A percentile compares a stretch with the other conserved stretches of the same genome.
Conservation (phyloP, 2,797 vertebrate species). For the Danio albolineatus region DNA sequence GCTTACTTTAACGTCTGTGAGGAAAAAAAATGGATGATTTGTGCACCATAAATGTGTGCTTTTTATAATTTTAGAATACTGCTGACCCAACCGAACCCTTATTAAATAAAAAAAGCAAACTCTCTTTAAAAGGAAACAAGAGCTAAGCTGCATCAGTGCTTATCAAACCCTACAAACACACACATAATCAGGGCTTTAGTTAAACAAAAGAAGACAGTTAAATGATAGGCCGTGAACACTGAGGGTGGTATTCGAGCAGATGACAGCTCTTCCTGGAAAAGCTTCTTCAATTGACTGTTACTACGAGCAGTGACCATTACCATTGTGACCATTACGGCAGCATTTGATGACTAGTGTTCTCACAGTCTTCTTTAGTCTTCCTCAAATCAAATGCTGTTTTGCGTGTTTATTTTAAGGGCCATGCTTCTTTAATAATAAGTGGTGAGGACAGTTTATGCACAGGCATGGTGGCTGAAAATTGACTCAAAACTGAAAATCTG, state of each 20-base stretch:
- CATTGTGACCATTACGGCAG: not conserved
- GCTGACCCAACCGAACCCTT: not conserved
- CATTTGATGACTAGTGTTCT: not conserved
- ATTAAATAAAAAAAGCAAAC: constrained; percentile 28
- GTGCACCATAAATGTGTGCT: not conserved
- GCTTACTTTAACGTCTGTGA: not conserved
- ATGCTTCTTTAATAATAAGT: not conserved
- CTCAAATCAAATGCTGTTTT: not conserved
- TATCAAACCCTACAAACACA: constrained; percentile 31
- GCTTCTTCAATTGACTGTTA: constrained; percentile 12
- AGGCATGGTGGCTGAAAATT: not conserved
- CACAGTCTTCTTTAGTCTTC: not conserved
- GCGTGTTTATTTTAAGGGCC: too few species aligned
- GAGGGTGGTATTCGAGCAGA: constrained; percentile 13
- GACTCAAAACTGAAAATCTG: too few species aligned
- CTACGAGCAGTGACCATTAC: constrained; percentile 10
- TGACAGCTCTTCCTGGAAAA: constrained; percentile 13
- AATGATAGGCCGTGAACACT: constrained; percentile 30
- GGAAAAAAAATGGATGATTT: not conserved
- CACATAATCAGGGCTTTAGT: constrained; percentile 1
- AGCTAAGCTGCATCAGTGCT: constrained; percentile 26
- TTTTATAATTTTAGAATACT: constrained; percentile 18
- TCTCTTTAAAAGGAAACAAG: constrained; percentile 25
- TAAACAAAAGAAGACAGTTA: constrained; percentile 39
- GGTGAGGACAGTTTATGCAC: not conserved